Base-by-base conservation (phyloP, 2,888 invertebrate genomes). In the Willowsia nigromaculata region DNA sequence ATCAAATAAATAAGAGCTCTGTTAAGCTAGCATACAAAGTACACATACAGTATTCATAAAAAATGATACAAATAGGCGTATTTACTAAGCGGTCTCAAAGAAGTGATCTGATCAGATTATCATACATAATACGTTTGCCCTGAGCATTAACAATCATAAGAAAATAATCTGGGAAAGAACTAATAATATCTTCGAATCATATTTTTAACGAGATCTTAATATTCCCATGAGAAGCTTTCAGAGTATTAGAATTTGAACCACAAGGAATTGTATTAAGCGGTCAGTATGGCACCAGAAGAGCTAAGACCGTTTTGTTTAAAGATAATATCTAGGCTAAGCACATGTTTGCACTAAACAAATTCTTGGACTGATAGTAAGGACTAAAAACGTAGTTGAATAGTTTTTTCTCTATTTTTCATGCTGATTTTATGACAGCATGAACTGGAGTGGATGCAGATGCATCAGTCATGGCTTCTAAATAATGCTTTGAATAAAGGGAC, bases 201-300 rank as follows among this genome's bases (percentile, higher is more conserved):
- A 13, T 40, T 43, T 56, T 40, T 85, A 84, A 76, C 43, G 43
- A 43, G 76, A 74, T 74, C 85, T 47, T 65, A 40, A 25, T 27
- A 47, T 27, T 74, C 18, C 27, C 74, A 7, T 74, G 25, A n/a
- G 74, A 43, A 74, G 27, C 47, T 74, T n/a, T n/a, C n/a, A n/a
- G n/a, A n/a, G n/a, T n/a, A n/a, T n/a, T 47, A 27, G 18, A 74
- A 27, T 47, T 13, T 25, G 47, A 74, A 47, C 43, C 27, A n/a
- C 40, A 40, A 68, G 40, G 40, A 15, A 47, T 47, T 47, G 9
- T 25, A 47, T 43, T 71, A 84, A 71, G 84, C 50, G 76, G 85
- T 85, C 85, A 85, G 85, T 76, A 47, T 56, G 85, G 76, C 74
- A 84, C 84, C 22, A 59, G 74, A 74, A 56, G 76, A 56, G 59